phyloP scores from a whole-genome alignment of 2,113 vertebrate genomes.

The Rana temporaria region DNA sequence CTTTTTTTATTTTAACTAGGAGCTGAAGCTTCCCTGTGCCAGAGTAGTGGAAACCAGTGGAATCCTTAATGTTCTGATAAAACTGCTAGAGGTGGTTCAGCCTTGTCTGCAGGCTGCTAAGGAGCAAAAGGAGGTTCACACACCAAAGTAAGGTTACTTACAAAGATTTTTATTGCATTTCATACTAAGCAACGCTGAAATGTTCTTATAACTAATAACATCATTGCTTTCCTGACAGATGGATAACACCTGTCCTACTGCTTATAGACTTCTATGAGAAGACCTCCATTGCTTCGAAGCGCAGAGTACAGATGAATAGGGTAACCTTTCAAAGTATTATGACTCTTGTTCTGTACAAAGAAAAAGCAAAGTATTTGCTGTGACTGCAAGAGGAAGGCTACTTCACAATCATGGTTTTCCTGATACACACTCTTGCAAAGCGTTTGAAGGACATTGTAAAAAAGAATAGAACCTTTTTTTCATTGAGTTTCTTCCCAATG shows the following conservation, averaged over 20 bases:
- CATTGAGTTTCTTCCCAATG: no score
- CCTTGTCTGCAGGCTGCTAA: constrained; percentile 91
- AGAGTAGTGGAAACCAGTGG: constrained; percentile 89
- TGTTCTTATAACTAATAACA: constrained; percentile 1
- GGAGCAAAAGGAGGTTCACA: constrained; percentile 93
- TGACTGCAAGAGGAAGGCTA: no score
- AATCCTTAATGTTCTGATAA: constrained; percentile 89
- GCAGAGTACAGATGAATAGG: constrained; percentile 93
- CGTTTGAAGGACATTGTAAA: no score
- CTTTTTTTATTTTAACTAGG: constrained; percentile 67
- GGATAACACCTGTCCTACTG: constrained; percentile 91
- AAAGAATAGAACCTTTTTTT: no score
- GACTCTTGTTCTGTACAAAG: background rate
- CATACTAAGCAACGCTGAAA: background rate
- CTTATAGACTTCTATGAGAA: constrained; percentile 96
- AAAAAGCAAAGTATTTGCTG: no score
- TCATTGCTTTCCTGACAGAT: constrained; percentile 69
- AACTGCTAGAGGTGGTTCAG: constrained; percentile 92
- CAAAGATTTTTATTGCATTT: background rate
- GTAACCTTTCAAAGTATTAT: constrained; percentile 61
- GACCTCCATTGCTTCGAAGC: constrained; percentile 90
- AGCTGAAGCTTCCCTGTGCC: constrained; percentile 89
- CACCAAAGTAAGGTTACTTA: constrained; percentile 83
- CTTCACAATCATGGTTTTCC: no score
- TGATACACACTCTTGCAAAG: no score